These are phyloP conservation scores for Ranitomeya imitator DNA, from an alignment of 2,113 vertebrate species.

Conservation along the genomic window DNA sequence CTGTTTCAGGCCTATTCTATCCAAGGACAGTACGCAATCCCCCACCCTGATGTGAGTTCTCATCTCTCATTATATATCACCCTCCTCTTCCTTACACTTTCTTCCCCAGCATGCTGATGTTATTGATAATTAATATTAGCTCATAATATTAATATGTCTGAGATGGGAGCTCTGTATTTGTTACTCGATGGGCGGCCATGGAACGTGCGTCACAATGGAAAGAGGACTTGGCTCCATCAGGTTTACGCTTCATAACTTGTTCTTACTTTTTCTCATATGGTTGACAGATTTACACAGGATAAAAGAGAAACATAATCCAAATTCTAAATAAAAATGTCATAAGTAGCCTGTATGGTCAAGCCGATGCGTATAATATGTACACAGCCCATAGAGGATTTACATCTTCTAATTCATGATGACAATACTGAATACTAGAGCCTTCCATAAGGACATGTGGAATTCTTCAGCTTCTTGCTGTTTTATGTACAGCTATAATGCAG, in stretches of 20 bases:
- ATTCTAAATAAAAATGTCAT: not conserved
- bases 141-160: constrained; percentile 86
- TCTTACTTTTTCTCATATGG: not conserved
- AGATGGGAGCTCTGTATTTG: constrained; percentile 55
- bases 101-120: constrained; percentile 78
- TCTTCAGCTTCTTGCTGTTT: not conserved
- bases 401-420: not conserved
- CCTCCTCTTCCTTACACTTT: constrained; percentile 65
- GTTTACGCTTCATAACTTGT: not conserved
- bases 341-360: not conserved
- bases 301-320: not conserved
- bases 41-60: constrained; percentile 92
- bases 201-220: constrained; percentile 52
- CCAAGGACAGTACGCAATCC: constrained; percentile 89
- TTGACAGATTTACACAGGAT: not conserved
- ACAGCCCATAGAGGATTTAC: not conserved
- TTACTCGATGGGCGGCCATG: constrained; percentile 41
- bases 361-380: not conserved
- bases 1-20: constrained; percentile 83
- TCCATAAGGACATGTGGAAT: not conserved
- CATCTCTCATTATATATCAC: constrained; percentile 66
- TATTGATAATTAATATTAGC: constrained; percentile 88
- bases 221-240: constrained; percentile 69
- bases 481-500: not conserved
- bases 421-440: not conserved